Conservation (phyloP, 2,888 invertebrate species). For the Orthonychiurus folsomi region DNA sequence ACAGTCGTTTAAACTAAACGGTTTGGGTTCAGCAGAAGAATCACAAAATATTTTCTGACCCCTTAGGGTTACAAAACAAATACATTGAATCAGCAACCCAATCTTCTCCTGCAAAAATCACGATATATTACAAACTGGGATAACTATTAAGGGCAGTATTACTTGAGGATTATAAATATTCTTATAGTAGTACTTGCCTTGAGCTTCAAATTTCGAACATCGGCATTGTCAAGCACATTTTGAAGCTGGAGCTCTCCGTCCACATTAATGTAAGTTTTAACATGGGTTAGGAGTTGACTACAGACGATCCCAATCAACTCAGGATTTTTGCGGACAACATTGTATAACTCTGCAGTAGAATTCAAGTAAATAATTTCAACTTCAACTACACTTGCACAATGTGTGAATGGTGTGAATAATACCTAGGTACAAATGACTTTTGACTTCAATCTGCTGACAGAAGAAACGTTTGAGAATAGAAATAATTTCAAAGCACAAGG, state of each 20-base stretch:
- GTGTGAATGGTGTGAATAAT: too few species aligned
- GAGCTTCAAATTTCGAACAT: neutral
- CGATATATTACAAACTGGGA: slow-evolving; percentile 2
- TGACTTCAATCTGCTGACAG: slow-evolving; percentile 30
- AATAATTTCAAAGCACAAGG: slow-evolving; percentile 33
- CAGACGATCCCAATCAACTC: slow-evolving; percentile 29
- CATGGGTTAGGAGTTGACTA: slow-evolving; percentile 25
- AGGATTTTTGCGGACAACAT: slow-evolving; percentile 31
- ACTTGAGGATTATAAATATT: too few species aligned
- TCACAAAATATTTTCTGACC: slow-evolving; percentile 19
- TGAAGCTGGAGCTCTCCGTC: slow-evolving; percentile 7
- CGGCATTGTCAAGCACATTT: slow-evolving; percentile 14
- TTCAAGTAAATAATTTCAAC: slow-evolving; percentile 1
- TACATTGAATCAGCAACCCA: slow-evolving; percentile 28
- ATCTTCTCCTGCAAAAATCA: slow-evolving; percentile 28
- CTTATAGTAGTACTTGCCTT: too few species aligned
- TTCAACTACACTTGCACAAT: neutral
- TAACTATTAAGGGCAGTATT: too few species aligned
- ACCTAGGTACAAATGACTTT: slow-evolving; percentile 34
- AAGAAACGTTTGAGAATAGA: slow-evolving; percentile 31
- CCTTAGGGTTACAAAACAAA: slow-evolving; percentile 22
- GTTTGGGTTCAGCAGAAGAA: slow-evolving; percentile 17
- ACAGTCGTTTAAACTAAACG: slow-evolving; percentile 16
- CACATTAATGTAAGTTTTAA: slow-evolving; percentile 19
- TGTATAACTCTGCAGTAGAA: slow-evolving; percentile 24